Conservation (phyloP, 2,888 invertebrate genomes). For the Phlogophora meticulosa region DNA sequence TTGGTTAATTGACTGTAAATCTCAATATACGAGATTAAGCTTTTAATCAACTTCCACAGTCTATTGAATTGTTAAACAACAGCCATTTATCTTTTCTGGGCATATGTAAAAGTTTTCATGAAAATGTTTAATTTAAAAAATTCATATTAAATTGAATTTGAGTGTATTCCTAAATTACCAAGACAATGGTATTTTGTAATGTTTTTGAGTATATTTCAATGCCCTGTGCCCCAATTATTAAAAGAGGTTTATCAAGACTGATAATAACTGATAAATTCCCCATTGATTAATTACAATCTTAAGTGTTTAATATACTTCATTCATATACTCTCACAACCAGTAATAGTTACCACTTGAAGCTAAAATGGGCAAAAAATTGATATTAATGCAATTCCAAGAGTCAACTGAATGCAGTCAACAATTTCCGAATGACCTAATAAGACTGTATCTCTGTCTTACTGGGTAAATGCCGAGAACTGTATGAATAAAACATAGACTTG, state of each 20-base stretch:
- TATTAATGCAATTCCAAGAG: not conserved
- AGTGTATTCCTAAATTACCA: conserved; percentile 8
- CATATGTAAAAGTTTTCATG: too few species aligned
- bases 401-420: too few species aligned
- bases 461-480: not conserved
- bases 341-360: conserved; percentile 1
- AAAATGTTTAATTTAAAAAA: too few species aligned
- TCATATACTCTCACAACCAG: too few species aligned
- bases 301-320: conserved; percentile 14
- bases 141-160: conserved; percentile 1
- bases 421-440: conserved; percentile 1
- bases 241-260: conserved; percentile 21
- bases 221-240: conserved; percentile 27
- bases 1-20: not conserved
- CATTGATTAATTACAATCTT: conserved; percentile 16
- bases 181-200: not conserved
- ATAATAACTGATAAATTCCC: conserved; percentile 27
- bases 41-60: not conserved
- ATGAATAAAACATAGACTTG: conserved; percentile 28
- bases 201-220: conserved; percentile 1
- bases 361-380: not conserved
- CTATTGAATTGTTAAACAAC: not conserved
- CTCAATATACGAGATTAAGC: not conserved
- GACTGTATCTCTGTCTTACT: not conserved
- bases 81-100: not conserved